A percentile compares a stretch with the other conserved stretches of the same genome.
phyloP scores from a whole-genome alignment of 2,888 invertebrate species.

The Eristalis tenax region DNA sequence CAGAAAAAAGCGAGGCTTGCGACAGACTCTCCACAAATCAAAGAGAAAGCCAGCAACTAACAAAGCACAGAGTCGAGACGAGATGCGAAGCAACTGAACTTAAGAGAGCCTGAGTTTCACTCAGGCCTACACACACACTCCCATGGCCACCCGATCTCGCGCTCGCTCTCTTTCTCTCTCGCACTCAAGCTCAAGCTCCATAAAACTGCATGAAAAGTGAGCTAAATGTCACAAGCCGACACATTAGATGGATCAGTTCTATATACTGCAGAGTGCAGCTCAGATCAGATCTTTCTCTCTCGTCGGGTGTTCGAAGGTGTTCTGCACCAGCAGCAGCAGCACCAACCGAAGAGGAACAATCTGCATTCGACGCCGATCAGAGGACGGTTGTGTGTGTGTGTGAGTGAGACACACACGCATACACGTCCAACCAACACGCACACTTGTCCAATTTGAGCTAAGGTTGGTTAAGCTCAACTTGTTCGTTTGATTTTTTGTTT shows the following conservation, averaged over 20 bases:
- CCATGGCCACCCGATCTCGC: not conserved
- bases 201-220: not conserved
- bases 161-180: not conserved
- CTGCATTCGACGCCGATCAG: slow-evolving; percentile 16
- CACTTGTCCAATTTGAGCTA: slow-evolving; percentile 27
- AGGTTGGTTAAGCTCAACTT: slow-evolving; percentile 56
- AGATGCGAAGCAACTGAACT: not conserved
- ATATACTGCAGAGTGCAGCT: slow-evolving; percentile 11
- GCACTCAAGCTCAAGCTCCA: not conserved
- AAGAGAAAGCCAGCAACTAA: slow-evolving; percentile 26
- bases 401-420: not conserved
- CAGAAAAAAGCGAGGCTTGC: not conserved
- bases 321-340: not conserved
- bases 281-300: not conserved
- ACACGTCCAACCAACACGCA: not conserved
- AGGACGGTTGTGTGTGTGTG: slow-evolving; percentile 7
- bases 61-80: not conserved
- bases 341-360: not conserved
- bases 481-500: slow-evolving; percentile 2
- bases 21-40: not conserved
- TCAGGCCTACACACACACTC: not conserved
- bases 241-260: slow-evolving; percentile 35
- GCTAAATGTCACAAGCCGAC: slow-evolving; percentile 35
- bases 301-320: not conserved
- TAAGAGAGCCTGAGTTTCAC: slow-evolving; percentile 24